Conservation (phyloP, 1,140 invertebrate genomes). For the Heliothis virescens region DNA sequence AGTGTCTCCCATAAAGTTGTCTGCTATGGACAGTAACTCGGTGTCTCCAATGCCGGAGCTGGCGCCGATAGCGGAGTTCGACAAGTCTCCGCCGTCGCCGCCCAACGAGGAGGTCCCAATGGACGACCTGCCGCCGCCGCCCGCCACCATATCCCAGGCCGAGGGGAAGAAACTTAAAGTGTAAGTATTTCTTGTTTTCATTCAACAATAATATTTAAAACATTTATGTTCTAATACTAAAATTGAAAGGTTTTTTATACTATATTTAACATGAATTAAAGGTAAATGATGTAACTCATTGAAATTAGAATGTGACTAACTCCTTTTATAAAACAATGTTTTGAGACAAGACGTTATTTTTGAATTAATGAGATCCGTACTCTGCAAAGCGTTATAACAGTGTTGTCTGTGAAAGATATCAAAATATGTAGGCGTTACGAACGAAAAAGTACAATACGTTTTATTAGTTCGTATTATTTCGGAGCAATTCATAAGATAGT, state of each 20-base stretch:
- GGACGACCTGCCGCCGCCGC: slow-evolving; percentile 88
- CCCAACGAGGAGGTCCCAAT: slow-evolving; percentile 87
- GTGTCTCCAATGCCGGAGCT: slow-evolving; percentile 88
- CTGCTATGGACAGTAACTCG: slow-evolving; percentile 88
- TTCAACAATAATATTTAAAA: not conserved
- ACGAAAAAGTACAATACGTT: not conserved
- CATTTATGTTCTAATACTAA: too few species aligned
- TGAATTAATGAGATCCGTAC: not conserved
- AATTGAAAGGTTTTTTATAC: too few species aligned
- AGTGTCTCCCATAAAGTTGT: slow-evolving; percentile 86
- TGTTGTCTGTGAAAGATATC: slow-evolving; percentile 47
- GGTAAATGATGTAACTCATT: too few species aligned
- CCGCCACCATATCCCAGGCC: slow-evolving; percentile 85
- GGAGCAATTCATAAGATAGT: too few species aligned
- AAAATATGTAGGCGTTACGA: not conserved
- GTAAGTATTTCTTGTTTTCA: slow-evolving; percentile 66
- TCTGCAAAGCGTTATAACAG: slow-evolving; percentile 42
- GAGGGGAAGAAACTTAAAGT: slow-evolving; percentile 86
- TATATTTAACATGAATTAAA: too few species aligned
- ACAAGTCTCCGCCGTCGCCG: slow-evolving; percentile 88
- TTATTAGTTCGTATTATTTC: not conserved
- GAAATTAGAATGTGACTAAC: too few species aligned
- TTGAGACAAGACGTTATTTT: too few species aligned
- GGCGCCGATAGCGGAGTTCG: slow-evolving; percentile 88
- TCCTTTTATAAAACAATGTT: too few species aligned